Conservation (phyloP, 2,113 vertebrate genomes). For the Nettapus auritus region DNA sequence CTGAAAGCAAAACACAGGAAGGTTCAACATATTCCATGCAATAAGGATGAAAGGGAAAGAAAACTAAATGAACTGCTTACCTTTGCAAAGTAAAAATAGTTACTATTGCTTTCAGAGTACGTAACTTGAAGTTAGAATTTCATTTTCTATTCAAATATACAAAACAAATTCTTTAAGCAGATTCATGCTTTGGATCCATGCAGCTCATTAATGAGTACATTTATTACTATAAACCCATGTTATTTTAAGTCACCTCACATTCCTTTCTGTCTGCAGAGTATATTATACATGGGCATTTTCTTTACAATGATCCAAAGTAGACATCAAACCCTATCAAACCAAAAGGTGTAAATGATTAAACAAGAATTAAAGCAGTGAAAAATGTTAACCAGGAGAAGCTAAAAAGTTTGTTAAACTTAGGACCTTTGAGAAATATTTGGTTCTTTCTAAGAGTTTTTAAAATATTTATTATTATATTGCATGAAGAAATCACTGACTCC, state of each 20-base stretch:
- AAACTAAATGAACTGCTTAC: not conserved
- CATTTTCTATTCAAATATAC: not conserved
- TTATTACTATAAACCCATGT: not conserved
- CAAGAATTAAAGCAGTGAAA: not conserved
- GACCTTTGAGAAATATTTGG: not conserved
- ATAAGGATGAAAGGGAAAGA: not conserved
- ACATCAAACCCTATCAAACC: not conserved
- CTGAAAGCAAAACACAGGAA: not conserved
- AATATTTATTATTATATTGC: not conserved
- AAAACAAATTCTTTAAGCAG: not conserved
- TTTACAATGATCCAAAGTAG: not conserved
- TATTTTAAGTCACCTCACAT: not conserved
- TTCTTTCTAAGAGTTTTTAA: not conserved
- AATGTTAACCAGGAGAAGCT: not conserved
- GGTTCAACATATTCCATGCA: not conserved
- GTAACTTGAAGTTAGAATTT: not conserved
- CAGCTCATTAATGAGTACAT: not conserved
- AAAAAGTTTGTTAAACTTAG: not conserved
- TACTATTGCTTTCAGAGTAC: not conserved
- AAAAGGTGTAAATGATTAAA: not conserved
- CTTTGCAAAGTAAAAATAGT: conserved; percentile 8
- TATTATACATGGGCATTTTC: not conserved
- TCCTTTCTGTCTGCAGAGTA: not conserved
- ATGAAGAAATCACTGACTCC: fast-evolving
- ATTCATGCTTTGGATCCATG: not conserved